These are phyloP conservation scores for Lepidurus arcticus DNA, from an alignment of 1,140 invertebrate genomes.

Conservation along the genomic window DNA sequence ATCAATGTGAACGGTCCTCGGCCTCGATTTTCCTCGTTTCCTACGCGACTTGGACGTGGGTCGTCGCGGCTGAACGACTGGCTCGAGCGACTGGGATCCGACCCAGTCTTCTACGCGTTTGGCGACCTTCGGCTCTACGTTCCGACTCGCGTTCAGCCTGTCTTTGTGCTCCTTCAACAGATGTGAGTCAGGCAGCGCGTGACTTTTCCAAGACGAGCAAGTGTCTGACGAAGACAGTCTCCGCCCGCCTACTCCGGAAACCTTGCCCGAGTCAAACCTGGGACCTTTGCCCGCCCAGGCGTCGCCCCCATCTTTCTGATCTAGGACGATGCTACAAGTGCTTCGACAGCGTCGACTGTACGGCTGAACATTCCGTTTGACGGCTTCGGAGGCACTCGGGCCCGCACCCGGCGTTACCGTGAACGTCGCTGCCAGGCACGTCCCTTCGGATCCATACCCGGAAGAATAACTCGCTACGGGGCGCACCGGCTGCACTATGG, in stretches of 20 bases:
- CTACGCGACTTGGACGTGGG: not conserved
- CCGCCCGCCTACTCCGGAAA: not conserved
- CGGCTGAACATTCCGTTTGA: constrained; percentile 41
- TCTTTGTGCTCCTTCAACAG: not conserved
- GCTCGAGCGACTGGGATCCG: constrained; percentile 25
- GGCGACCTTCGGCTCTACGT: not conserved
- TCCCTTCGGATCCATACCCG: constrained; percentile 16
- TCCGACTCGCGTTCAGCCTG: not conserved
- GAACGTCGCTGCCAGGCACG: constrained; percentile 26
- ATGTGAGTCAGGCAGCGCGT: not conserved
- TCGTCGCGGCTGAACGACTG: constrained; percentile 4
- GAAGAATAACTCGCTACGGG: constrained; percentile 23
- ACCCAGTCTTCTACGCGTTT: not conserved
- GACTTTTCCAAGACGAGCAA: not conserved
- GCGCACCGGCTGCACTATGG: not conserved
- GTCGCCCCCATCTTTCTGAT: not conserved
- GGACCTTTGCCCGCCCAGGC: not conserved
- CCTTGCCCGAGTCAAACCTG: not conserved
- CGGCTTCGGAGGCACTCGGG: constrained; percentile 10
- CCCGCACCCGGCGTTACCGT: constrained; percentile 32
- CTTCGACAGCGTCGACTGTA: constrained; percentile 53
- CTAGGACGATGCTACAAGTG: constrained; percentile 58
- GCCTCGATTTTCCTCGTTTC: constrained; percentile 41
- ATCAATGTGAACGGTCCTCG: constrained; percentile 67
- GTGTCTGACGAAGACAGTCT: constrained; percentile 4